A percentile compares a stretch with the other conserved stretches of the same genome.
These are phyloP conservation scores for Lepus europaeus DNA, from an alignment of 2,113 vertebrate species.

Conservation along the genomic window DNA sequence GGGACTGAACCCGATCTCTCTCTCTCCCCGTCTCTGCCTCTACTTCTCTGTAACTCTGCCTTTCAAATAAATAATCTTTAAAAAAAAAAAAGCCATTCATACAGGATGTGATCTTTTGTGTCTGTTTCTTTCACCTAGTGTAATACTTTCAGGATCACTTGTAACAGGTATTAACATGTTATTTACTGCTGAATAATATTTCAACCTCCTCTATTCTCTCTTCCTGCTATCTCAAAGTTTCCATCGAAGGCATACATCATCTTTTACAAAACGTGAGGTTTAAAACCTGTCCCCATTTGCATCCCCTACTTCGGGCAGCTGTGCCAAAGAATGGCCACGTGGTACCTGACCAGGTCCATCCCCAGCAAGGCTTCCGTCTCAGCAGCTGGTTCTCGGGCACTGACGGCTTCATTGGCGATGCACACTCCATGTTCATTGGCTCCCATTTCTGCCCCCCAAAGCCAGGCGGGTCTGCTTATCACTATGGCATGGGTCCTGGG, in stretches of 20 bases:
- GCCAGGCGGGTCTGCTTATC: slow-evolving; percentile 91
- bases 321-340: not conserved
- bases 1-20: too few species aligned
- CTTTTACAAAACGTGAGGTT: not conserved
- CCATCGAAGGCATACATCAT: not conserved
- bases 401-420: slow-evolving; percentile 88
- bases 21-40: too few species aligned
- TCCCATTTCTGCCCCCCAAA: slow-evolving; percentile 93
- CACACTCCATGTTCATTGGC: slow-evolving; percentile 91
- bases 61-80: too few species aligned
- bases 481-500: slow-evolving; percentile 88
- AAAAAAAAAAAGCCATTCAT: not conserved
- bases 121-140: not conserved
- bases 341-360: slow-evolving; percentile 92
- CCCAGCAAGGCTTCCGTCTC: slow-evolving; percentile 89
- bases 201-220: not conserved
- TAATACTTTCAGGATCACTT: not conserved
- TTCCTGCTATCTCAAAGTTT: not conserved
- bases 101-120: not conserved
- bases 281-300: not conserved
- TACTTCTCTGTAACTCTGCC: too few species aligned
- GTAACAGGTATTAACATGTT: not conserved
- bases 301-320: not conserved
- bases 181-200: not conserved
- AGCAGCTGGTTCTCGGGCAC: slow-evolving; percentile 87